Base-by-base conservation (phyloP, 2,888 invertebrate genomes). In the Tortrix viridana region DNA sequence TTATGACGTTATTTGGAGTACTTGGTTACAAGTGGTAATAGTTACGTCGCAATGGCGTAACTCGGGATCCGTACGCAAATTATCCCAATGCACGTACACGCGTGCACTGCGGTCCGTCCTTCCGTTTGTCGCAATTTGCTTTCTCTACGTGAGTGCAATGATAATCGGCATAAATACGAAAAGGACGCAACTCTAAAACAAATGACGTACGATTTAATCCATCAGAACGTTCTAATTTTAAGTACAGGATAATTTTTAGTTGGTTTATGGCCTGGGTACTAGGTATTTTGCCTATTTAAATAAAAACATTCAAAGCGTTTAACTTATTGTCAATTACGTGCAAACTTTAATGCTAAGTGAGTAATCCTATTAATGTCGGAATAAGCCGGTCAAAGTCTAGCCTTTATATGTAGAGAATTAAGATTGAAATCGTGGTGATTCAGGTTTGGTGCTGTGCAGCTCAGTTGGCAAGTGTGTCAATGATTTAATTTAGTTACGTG, bases 71-170 rank as follows among this genome's bases (percentile, higher is more conserved):
- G 73, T 69, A 74, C 67, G 71, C 74, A 76, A 80, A 80, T 76
- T 70, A 76, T 81, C 76, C 76, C 79, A 68, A 76, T 77, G 78
- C 87, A 86, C 84, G 86, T 86, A 78, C 74, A 48, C 43, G 54
- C 53, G 69, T 70, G 76, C 77, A 77, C 81, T 73, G 70, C 44
- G 72, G 75, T 72, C 69, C 67, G 79, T 84, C 82, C 82, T 82
- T 87, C 84, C 86, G 86, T 82, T 81, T 78, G 80, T 77, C 73
- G 70, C 75, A 72, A 77, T 71, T 50, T 72, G 76, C 89, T 90
- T 90, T 90, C 91, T 85, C 82, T 81, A 72, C 89, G 89, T 88
- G 91, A 80, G 74, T 76, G 84, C 78, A 85, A 84, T 89, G 66
- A 16, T 60, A 68, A 70, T 32, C 32, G 32, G 32, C 32, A 9